These are phyloP conservation scores for Parauchenoglanis punctatus DNA, from an alignment of 2,797 vertebrate species.

Conservation along the genomic window DNA sequence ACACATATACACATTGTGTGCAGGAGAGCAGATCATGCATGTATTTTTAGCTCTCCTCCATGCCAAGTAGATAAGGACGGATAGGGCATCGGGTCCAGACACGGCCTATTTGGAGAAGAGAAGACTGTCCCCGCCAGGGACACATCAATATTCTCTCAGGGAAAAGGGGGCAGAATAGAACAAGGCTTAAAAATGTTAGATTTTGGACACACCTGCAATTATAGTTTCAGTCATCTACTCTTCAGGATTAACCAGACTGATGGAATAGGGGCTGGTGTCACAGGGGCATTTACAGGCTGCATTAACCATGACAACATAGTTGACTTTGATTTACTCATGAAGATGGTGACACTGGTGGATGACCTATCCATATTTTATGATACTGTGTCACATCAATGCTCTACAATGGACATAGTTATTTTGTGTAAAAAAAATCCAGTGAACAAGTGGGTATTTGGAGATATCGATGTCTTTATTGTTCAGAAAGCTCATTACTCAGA, in stretches of 20 bases:
- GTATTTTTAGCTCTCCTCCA: conserved; percentile 40
- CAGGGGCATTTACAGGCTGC: neutral
- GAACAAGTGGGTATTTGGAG: neutral
- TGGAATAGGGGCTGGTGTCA: neutral
- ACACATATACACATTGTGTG: conserved; percentile 17
- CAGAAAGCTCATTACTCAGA: neutral
- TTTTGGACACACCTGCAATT: neutral
- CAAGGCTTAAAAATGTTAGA: neutral
- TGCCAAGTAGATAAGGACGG: conserved; percentile 30
- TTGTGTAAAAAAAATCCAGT: neutral
- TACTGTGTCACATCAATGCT: neutral
- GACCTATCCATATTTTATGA: neutral
- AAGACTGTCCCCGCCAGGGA: conserved; percentile 25
- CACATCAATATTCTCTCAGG: conserved; percentile 13
- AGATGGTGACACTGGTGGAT: neutral
- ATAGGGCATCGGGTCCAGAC: conserved; percentile 34
- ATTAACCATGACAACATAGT: neutral
- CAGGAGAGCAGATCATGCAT: conserved; percentile 23
- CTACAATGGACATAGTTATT: neutral
- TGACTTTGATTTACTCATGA: neutral
- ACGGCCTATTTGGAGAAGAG: conserved; percentile 31
- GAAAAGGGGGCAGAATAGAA: neutral
- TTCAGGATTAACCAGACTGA: conserved; percentile 16
- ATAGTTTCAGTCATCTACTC: neutral
- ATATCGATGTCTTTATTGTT: neutral